A percentile compares a stretch with the other conserved stretches of the same genome.
These are phyloP conservation scores for Lacerta agilis DNA, from an alignment of 2,797 vertebrate species.

Conservation along the genomic window DNA sequence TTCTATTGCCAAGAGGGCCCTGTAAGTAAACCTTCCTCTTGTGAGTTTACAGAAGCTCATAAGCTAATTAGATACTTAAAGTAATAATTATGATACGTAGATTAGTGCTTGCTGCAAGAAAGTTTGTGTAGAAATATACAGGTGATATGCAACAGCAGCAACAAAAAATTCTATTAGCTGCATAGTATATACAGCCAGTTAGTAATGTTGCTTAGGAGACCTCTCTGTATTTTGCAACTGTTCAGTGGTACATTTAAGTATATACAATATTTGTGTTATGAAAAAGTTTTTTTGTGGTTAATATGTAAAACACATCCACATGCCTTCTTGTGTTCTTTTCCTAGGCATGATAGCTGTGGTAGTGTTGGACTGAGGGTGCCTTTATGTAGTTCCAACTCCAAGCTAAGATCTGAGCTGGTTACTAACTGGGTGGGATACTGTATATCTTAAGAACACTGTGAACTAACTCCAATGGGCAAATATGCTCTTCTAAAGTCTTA, in stretches of 20 bases:
- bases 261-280: too few species aligned
- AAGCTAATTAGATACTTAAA: neutral
- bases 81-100: neutral
- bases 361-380: neutral
- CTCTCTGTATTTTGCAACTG: neutral
- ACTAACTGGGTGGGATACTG: neutral
- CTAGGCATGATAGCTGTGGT: neutral
- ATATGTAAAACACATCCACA: neutral
- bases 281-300: neutral
- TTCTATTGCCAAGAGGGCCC: too few species aligned
- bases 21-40: neutral
- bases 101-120: too few species aligned
- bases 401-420: neutral
- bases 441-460: neutral
- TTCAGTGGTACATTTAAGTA: neutral
- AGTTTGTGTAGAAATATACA: neutral
- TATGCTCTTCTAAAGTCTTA: neutral
- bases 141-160: neutral
- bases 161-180: neutral
- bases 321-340: neutral
- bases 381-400: neutral
- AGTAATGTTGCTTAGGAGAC: neutral
- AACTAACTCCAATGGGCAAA: neutral
- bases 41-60: neutral
- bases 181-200: too few species aligned